Evolutionary conservation across 1,140 invertebrate genomes (phyloP).

Genomic region (Danaus melanippus): DNA sequence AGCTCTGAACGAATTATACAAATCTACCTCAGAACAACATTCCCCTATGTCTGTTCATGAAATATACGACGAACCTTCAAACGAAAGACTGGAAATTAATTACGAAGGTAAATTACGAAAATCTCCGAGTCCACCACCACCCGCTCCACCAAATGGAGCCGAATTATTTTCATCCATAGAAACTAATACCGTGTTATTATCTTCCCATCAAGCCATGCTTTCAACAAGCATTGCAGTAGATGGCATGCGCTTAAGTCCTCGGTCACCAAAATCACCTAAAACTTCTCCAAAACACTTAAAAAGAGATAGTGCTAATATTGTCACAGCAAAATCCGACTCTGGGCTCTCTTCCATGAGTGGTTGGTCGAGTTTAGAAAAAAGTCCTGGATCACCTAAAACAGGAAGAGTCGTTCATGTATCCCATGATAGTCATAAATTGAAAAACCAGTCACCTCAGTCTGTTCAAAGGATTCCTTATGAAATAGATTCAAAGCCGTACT

Average conservation of each 20-base stretch:
- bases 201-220: slow-evolving; percentile 42
- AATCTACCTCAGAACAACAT: slow-evolving; percentile 65
- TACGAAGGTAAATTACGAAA: slow-evolving; percentile 70
- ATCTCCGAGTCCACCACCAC: slow-evolving; percentile 83
- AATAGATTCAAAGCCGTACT: slow-evolving; percentile 55
- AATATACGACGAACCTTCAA: slow-evolving; percentile 75
- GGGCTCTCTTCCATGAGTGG: slow-evolving; percentile 88
- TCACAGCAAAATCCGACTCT: slow-evolving; percentile 85
- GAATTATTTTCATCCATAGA: slow-evolving; percentile 60
- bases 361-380: slow-evolving; percentile 88
- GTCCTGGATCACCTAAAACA: slow-evolving; percentile 79
- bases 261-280: slow-evolving; percentile 81
- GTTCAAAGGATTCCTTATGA: slow-evolving; percentile 53
- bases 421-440: slow-evolving; percentile 56
- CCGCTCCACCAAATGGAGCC: slow-evolving; percentile 78
- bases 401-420: slow-evolving; percentile 45
- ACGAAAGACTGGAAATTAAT: slow-evolving; percentile 68
- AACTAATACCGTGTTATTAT: slow-evolving; percentile 44
- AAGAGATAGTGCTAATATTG: slow-evolving; percentile 76
- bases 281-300: slow-evolving; percentile 82
- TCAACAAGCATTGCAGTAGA: slow-evolving; percentile 53
- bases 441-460: slow-evolving; percentile 51
- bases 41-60: slow-evolving; percentile 78
- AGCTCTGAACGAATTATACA: slow-evolving; percentile 51
- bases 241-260: slow-evolving; percentile 75